These are phyloP conservation scores for Acanthosoma haemorrhoidale DNA, from an alignment of 2,888 invertebrate species.

Conservation along the genomic window DNA sequence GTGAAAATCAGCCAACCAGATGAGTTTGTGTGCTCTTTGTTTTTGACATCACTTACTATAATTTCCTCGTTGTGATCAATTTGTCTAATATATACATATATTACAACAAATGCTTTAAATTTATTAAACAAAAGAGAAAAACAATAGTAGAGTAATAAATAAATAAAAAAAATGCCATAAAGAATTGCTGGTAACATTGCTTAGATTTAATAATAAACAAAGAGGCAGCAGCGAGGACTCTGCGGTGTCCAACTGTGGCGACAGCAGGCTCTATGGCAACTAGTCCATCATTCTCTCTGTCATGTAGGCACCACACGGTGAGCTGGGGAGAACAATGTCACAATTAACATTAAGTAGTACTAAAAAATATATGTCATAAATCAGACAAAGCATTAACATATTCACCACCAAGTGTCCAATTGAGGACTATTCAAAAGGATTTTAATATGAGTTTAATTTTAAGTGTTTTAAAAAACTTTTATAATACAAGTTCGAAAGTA, in stretches of 20 bases:
- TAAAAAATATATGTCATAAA: too few relatives aligned
- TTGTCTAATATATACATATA: neutral
- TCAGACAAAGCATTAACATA: too few relatives aligned
- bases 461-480: too few relatives aligned
- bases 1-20: neutral
- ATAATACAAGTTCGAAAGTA: too few relatives aligned
- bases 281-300: slow-evolving; percentile 3
- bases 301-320: slow-evolving; percentile 18
- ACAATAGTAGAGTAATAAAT: neutral
- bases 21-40: neutral
- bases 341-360: too few relatives aligned
- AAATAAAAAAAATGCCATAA: neutral
- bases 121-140: slow-evolving; percentile 3
- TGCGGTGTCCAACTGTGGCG: neutral
- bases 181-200: neutral
- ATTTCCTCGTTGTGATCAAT: neutral
- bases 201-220: slow-evolving; percentile 4
- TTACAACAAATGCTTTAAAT: slow-evolving; percentile 2
- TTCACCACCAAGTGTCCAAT: too few relatives aligned
- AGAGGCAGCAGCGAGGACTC: neutral
- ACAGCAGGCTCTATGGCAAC: neutral
- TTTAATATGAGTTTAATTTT: too few relatives aligned
- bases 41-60: neutral
- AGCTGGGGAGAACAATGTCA: slow-evolving; percentile 1
- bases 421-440: too few relatives aligned